phyloP scores from a whole-genome alignment of 2,888 invertebrate species.

The Drosophila neotestacea region DNA sequence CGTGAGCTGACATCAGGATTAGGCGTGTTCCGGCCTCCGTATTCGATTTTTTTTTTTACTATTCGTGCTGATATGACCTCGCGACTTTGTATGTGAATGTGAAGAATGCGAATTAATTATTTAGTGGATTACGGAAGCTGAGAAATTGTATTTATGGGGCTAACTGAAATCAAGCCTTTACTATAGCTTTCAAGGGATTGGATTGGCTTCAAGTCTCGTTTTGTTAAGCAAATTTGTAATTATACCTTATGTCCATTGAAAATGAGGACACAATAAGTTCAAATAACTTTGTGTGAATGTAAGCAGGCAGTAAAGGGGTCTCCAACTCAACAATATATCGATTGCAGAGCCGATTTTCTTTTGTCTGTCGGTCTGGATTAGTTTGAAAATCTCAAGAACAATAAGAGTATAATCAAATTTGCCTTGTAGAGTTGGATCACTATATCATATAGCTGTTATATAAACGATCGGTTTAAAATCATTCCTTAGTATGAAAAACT shows the following conservation, averaged over 20 bases:
- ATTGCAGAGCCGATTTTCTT: background rate
- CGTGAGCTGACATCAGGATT: conserved; percentile 68
- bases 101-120: conserved; percentile 66
- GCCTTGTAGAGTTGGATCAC: too few relatives aligned
- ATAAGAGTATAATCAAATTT: too few relatives aligned
- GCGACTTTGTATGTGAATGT: conserved; percentile 25
- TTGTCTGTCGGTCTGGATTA: too few relatives aligned
- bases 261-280: background rate
- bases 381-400: too few relatives aligned
- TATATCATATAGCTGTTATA: too few relatives aligned
- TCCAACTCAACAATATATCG: background rate
- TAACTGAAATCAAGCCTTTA: background rate
- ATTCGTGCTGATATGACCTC: conserved; percentile 47
- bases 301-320: background rate
- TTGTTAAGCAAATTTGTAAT: background rate
- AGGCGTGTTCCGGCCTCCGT: conserved; percentile 39
- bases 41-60: conserved; percentile 45
- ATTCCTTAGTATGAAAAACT: too few relatives aligned
- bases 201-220: background rate
- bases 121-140: conserved; percentile 49
- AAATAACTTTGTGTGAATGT: background rate
- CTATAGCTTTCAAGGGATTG: background rate
- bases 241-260: background rate
- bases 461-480: too few relatives aligned
- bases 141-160: conserved; percentile 19